Percentiles rank a stretch among this genome's conserved stretches.
These are phyloP conservation scores for Macropis europaea DNA, from an alignment of 2,888 invertebrate genomes.

Conservation along the genomic window DNA sequence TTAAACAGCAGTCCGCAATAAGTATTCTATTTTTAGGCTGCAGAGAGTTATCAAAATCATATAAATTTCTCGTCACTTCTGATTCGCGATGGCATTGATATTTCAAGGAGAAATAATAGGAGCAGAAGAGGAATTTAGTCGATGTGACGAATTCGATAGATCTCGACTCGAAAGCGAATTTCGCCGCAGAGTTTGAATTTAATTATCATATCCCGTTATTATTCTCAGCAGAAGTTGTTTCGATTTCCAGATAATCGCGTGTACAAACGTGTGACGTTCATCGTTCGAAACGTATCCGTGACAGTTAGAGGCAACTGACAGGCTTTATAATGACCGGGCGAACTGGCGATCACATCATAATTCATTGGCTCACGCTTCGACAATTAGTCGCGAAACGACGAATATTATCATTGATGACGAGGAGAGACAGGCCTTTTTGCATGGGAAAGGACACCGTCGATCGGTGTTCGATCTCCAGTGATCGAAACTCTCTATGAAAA, in stretches of 20 bases:
- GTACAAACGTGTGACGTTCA: neutral
- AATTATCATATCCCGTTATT: conserved; percentile 65
- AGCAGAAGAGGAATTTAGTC: too few relatives aligned
- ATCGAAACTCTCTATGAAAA: too few relatives aligned
- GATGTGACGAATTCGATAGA: too few relatives aligned
- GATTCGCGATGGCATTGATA: neutral
- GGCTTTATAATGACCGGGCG: conserved; percentile 34
- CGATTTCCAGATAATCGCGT: conserved; percentile 10
- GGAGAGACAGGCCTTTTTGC: conserved; percentile 20
- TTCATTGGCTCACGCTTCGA: conserved; percentile 23
- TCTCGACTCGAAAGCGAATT: neutral
- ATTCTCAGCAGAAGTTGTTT: conserved; percentile 42
- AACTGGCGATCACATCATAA: conserved; percentile 23
- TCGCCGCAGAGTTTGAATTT: conserved; percentile 12
- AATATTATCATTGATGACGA: conserved; percentile 15
- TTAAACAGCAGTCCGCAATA: too few relatives aligned
- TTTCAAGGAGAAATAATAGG: too few relatives aligned
- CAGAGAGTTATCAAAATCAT: too few relatives aligned
- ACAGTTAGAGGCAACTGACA: conserved; percentile 18
- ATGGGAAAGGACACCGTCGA: conserved; percentile 26
- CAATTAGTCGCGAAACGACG: conserved; percentile 26
- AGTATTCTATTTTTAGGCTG: too few relatives aligned
- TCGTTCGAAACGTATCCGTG: conserved; percentile 3
- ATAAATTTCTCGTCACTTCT: too few relatives aligned
- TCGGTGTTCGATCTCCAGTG: neutral